Base-by-base conservation (phyloP, 2,797 vertebrate genomes). In the Alcedo atthis region DNA sequence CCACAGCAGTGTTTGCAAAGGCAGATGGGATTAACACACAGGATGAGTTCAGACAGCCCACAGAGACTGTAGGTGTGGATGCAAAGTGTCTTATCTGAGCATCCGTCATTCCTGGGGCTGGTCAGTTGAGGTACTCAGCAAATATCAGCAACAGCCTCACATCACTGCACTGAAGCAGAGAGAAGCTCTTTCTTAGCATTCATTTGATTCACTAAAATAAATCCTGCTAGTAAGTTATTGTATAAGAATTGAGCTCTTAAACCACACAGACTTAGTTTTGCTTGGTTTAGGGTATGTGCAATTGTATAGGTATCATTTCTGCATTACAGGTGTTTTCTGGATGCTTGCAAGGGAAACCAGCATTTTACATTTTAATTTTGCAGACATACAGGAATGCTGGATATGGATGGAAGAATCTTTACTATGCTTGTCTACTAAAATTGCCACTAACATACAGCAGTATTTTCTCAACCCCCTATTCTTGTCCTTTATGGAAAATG, bases 391-490 rank as follows among this genome's bases (percentile, higher is more conserved):
- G 35, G 30, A 90, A 71, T 55, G 73, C 4, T 1, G 1, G 35
- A 17, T 74, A 48, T 57, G 28, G 79, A 69, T 16, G 5, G 24
- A 71, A 26, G 26, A 85, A 53, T 78, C 24, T 76, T 81, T 62
- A 28, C 24, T 20, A 32, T 21, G 19, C 64, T 85, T 84, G 20
- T n/a, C 48, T 76, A 55, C 70, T 63, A 66, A 78, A 90, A 86
- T 19, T 78, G 33, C 25, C 35, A 62, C 37, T 82, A 85, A 78
- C 19, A 73, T 45, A 54, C 1, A 82, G 46, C 49, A 66, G 10
- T 17, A 75, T 75, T 83, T 85, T 85, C 62, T 93, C 54, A 81
- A 33, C 49, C 58, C 89, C 28, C 42, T 89, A 70, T 89, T 83
- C 69, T 28, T 40, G 83, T 37, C 45, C 73, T 75, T 85, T 61